Conservation (phyloP, 2,888 invertebrate genomes). For the Epinotia demarniana region DNA sequence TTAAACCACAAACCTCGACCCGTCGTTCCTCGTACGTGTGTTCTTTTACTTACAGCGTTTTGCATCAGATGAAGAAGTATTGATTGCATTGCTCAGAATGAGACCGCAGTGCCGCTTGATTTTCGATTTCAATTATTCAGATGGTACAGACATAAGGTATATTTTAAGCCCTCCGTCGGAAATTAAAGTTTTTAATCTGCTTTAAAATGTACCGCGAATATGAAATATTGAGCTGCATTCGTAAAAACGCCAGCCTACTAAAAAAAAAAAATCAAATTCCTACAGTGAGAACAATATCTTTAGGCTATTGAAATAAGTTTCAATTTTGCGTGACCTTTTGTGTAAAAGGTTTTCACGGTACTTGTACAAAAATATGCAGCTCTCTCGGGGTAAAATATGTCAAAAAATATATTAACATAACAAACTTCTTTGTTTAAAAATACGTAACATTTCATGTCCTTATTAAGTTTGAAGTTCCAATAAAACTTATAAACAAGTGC, state of each 20-base stretch:
- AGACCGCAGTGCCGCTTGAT: conserved; percentile 58
- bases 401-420: background rate
- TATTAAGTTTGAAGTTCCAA: background rate
- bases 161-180: conserved; percentile 54
- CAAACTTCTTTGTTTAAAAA: background rate
- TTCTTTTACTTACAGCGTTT: conserved; percentile 32
- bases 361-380: background rate
- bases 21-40: background rate
- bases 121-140: conserved; percentile 67
- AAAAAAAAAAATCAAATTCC: background rate
- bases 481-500: conserved; percentile 3
- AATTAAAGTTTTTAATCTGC: conserved; percentile 48
- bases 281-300: background rate
- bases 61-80: conserved; percentile 53
- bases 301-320: background rate
- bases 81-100: conserved; percentile 67
- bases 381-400: background rate
- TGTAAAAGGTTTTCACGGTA: background rate
- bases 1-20: conserved; percentile 17
- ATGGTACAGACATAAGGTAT: conserved; percentile 53
- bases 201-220: conserved; percentile 33
- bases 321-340: background rate
- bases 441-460: background rate
- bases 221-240: conserved; percentile 33
- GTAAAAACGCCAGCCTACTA: conserved; percentile 1